A percentile compares a stretch with the other conserved stretches of the same genome.
Conservation (phyloP, 1,140 invertebrate genomes). For the Drosophila paulistorum region DNA sequence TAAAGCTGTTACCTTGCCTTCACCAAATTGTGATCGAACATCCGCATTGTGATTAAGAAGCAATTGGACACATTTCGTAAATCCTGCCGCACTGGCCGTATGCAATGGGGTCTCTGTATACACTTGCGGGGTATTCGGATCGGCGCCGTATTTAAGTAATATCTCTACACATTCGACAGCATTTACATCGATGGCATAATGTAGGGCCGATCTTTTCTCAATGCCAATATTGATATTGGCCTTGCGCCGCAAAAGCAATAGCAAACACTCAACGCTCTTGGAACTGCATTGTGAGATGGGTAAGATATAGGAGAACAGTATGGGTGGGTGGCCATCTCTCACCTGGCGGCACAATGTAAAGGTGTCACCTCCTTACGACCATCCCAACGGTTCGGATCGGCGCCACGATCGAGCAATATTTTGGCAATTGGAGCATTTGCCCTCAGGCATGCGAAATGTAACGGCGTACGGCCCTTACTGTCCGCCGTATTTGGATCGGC, state of each 20-base stretch:
- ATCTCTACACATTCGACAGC: conserved; percentile 87
- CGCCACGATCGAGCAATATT: conserved; percentile 86
- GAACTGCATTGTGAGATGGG: conserved; percentile 65
- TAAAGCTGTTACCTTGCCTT: conserved; percentile 88
- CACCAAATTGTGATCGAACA: conserved; percentile 88
- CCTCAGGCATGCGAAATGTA: conserved; percentile 91
- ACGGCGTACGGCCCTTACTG: conserved; percentile 84
- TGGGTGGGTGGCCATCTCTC: conserved; percentile 4
- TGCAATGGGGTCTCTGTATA: conserved; percentile 93
- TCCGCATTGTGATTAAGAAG: conserved; percentile 89
- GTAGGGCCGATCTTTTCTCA: conserved; percentile 86
- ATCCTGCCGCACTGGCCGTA: conserved; percentile 90
- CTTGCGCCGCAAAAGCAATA: conserved; percentile 86
- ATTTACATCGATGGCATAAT: conserved; percentile 90
- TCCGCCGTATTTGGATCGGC: conserved; percentile 72
- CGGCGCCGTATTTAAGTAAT: conserved; percentile 88
- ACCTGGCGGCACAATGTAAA: conserved; percentile 90
- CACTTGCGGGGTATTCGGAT: conserved; percentile 91
- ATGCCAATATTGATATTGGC: conserved; percentile 90
- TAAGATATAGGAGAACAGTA: background rate
- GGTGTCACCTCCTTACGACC: conserved; percentile 87
- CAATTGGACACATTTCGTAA: conserved; percentile 87
- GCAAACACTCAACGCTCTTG: conserved; percentile 84
- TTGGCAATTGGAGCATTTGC: conserved; percentile 87
- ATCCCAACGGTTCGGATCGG: conserved; percentile 88